These are phyloP conservation scores for Takifugu rubripes DNA, from an alignment of 2,797 vertebrate species.

Conservation along the genomic window DNA sequence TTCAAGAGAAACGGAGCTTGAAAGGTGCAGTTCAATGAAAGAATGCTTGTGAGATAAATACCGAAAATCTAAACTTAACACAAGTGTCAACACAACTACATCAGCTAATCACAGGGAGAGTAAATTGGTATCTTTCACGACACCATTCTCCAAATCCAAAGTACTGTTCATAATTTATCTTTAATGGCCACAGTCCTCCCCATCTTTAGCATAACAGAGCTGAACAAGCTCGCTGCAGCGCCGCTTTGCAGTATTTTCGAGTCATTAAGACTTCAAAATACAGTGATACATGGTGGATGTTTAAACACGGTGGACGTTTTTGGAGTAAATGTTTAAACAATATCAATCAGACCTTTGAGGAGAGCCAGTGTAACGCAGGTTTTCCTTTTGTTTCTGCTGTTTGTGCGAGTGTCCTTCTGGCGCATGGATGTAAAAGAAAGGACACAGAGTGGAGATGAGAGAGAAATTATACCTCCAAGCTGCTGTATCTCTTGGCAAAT, in stretches of 20 bases:
- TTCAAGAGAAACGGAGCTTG: conserved; percentile 26
- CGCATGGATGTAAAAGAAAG: conserved; percentile 6
- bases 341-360: background rate
- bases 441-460: conserved; percentile 10
- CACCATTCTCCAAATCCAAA: conserved; percentile 13
- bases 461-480: conserved; percentile 5
- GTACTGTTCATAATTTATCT: conserved; percentile 1
- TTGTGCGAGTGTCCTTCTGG: conserved; percentile 3
- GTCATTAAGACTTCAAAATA: too few relatives aligned
- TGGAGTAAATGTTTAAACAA: too few relatives aligned
- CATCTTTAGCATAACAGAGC: background rate
- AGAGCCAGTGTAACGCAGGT: background rate
- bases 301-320: too few relatives aligned
- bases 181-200: background rate
- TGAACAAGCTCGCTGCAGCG: conserved; percentile 4
- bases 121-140: conserved; percentile 40
- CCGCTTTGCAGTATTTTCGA: background rate
- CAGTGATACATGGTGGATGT: too few relatives aligned
- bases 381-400: conserved; percentile 13
- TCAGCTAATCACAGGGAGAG: conserved; percentile 31
- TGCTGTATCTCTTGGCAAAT: conserved; percentile 29
- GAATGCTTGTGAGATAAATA: conserved; percentile 20
- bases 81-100: conserved; percentile 45
- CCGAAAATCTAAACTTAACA: conserved; percentile 6
- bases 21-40: conserved; percentile 19